These are phyloP conservation scores for Turnix velox DNA, from an alignment of 2,113 vertebrate genomes.

Conservation along the genomic window DNA sequence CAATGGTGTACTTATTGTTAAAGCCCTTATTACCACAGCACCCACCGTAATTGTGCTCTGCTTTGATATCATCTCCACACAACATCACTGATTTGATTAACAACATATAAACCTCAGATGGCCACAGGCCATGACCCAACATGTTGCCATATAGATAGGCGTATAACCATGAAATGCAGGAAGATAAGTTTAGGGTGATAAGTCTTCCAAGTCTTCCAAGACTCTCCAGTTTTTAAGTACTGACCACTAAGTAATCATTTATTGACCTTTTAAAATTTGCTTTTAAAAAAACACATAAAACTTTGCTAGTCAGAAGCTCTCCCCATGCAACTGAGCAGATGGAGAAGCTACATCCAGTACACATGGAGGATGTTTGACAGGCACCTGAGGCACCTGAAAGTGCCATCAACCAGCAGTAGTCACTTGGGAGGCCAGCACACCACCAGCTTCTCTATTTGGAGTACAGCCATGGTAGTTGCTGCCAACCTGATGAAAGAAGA, in stretches of 20 bases:
- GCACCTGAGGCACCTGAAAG: neutral
- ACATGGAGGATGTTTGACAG: fast-evolving
- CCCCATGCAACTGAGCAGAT: neutral
- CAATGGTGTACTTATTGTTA: neutral
- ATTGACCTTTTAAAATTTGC: neutral
- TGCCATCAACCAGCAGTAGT: neutral
- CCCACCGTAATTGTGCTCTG: neutral
- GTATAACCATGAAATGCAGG: neutral
- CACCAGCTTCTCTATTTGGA: neutral
- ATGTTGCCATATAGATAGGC: neutral
- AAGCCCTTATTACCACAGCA: neutral
- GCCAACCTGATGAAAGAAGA: neutral
- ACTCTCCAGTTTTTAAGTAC: neutral
- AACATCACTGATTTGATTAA: neutral
- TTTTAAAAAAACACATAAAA: neutral
- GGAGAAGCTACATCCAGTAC: neutral
- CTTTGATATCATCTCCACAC: neutral
- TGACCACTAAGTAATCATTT: neutral
- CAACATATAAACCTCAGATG: neutral
- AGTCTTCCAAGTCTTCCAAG: neutral
- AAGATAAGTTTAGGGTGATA: neutral
- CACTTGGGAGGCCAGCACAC: neutral
- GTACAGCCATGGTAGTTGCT: neutral
- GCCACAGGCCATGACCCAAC: neutral
- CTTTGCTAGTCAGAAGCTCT: neutral